Base-by-base conservation (phyloP, 2,888 invertebrate species). In the Tillus elongatus region DNA sequence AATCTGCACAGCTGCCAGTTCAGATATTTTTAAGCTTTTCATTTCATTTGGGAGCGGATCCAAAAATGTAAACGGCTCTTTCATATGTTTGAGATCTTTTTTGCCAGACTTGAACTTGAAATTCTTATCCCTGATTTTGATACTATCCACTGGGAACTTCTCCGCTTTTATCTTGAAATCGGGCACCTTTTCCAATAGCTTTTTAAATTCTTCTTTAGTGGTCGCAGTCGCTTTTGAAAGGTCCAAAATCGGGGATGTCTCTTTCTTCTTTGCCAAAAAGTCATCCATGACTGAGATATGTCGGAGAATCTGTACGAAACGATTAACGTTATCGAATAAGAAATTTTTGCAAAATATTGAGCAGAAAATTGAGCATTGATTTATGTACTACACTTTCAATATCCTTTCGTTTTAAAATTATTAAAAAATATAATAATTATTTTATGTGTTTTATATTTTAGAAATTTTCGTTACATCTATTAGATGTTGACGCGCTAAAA, bases 81-180 rank as follows among this genome's bases (percentile, higher is more conserved):
- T 76, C 51, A 77, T 71, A 2, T 69, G 73, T 49, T 75, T 75
- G 43, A 77, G 64, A 62, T 87, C 86, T 52, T 81, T 82, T 46
- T 78, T 80, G 3, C 79, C 72, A 30, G 80, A 76, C 56, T 79
- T 82, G 53, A 84, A 87, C 50, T 80, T 79, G 47, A 78, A 81
- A 43, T 81, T 79, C 54, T 73, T 78, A 48, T 85, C 87, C 51
- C 75, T 75, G 36, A 86, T 75, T 66, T 82, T 85, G 1, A 82
- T 69, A 46, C 85, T 87, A 49, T 90, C 89, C 11, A 74, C 69
- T 47, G 74, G 75, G 1, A 88, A 75, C 73, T 87, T 89, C 58
- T 90, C 89, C 1, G 87, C 79, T 47, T 86, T 79, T 50, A 90
- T 87, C 67, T 88, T 90, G 58, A 83, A 89, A 61, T 92, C 91